phyloP scores from a whole-genome alignment of 2,113 vertebrate species.

The Tretioscincus oriximinensis region DNA sequence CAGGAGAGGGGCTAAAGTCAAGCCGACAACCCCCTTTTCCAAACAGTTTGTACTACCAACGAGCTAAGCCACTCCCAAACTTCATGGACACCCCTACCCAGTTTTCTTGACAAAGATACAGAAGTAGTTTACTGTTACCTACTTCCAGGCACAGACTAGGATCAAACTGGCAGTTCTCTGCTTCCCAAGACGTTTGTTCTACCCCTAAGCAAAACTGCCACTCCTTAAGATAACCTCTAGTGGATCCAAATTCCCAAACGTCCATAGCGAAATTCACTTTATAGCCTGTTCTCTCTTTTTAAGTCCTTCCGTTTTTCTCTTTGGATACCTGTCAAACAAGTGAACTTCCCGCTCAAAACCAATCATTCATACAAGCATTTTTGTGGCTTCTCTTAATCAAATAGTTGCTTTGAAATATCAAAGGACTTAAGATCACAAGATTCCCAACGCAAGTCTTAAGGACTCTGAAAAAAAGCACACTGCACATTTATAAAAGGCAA shows the following conservation, averaged over 20 bases:
- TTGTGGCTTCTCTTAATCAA: background rate
- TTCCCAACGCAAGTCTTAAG: background rate
- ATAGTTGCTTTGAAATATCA: background rate
- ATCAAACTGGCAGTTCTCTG: no score
- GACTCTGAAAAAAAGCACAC: background rate
- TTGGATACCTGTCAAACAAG: background rate
- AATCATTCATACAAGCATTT: no score
- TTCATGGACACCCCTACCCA: no score
- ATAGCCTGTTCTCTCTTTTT: no score
- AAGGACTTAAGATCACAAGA: background rate
- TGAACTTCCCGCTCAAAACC: background rate
- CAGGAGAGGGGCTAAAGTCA: no score
- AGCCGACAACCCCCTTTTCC: no score
- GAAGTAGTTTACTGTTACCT: no score
- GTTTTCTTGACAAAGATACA: no score
- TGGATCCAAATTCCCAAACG: background rate
- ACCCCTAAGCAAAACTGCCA: background rate
- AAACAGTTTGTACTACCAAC: no score
- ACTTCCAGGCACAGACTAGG: no score
- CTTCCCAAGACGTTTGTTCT: background rate
- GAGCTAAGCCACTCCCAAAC: no score
- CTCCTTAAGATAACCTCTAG: background rate
- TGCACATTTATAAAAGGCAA: background rate
- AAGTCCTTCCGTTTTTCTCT: background rate
- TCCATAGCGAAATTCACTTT: background rate